Evolutionary conservation across 2,888 invertebrate species (phyloP).

Genomic region (Chesias legatella): DNA sequence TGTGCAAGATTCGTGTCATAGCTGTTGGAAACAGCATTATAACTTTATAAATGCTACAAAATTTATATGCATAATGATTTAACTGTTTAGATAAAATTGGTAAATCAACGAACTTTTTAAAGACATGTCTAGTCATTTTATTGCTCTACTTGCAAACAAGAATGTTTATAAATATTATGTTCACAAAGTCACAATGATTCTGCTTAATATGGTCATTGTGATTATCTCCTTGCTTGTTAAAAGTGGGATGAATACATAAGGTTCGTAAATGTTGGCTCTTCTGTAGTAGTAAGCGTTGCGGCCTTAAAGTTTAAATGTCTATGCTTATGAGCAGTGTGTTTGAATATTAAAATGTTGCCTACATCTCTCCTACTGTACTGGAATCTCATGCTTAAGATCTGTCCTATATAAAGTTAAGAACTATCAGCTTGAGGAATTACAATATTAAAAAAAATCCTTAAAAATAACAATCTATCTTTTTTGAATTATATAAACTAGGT

Average conservation of each 20-base stretch:
- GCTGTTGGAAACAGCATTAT: slow-evolving; percentile 45
- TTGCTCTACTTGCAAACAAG: slow-evolving; percentile 47
- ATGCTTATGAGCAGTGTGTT: slow-evolving; percentile 11
- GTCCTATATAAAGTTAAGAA: slow-evolving; percentile 20
- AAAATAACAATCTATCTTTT: slow-evolving; percentile 25
- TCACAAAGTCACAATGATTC: slow-evolving; percentile 11
- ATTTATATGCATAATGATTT: slow-evolving; percentile 37
- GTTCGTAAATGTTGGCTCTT: slow-evolving; percentile 14
- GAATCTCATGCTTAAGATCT: slow-evolving; percentile 46
- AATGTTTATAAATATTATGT: slow-evolving; percentile 3
- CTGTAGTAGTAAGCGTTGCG: slow-evolving; percentile 11
- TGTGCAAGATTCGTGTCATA: slow-evolving; percentile 51
- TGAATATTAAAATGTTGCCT: slow-evolving; percentile 4
- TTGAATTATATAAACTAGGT: slow-evolving; percentile 50
- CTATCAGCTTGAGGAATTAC: slow-evolving; percentile 27
- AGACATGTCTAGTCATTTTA: slow-evolving; percentile 69
- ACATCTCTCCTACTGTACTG: slow-evolving; percentile 25
- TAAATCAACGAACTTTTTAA: slow-evolving; percentile 69
- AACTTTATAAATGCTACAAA: slow-evolving; percentile 30
- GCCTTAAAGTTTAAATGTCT: slow-evolving; percentile 16
- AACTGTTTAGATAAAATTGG: slow-evolving; percentile 49
- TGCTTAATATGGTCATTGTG: slow-evolving; percentile 12
- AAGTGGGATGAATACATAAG: slow-evolving; percentile 12
- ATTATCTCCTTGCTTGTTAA: slow-evolving; percentile 10
- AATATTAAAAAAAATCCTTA: slow-evolving; percentile 21